A percentile compares a stretch with the other conserved stretches of the same genome.
phyloP scores from a whole-genome alignment of 2,888 invertebrate genomes.

The Colostygia pectinataria region DNA sequence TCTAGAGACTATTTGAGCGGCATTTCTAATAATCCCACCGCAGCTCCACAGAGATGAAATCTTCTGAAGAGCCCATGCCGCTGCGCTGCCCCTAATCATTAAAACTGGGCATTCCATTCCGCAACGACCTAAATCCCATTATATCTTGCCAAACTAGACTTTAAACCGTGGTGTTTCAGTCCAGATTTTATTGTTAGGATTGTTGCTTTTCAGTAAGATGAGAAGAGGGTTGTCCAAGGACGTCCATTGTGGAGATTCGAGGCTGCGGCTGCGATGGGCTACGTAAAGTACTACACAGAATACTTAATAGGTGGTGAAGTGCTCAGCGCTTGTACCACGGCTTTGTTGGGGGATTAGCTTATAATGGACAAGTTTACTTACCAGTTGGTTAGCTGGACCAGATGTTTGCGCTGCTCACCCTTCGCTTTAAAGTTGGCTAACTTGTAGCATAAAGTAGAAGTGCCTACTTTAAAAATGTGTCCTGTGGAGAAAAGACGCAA shows the following conservation, averaged over 20 bases:
- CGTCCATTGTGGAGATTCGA: constrained; percentile 66
- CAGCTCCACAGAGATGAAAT: constrained; percentile 39
- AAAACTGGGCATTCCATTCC: constrained; percentile 32
- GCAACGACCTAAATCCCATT: constrained; percentile 22
- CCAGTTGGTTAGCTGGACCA: constrained; percentile 14
- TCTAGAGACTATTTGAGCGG: constrained; percentile 10
- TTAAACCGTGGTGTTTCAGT: constrained; percentile 35
- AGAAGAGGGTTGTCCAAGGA: constrained; percentile 74
- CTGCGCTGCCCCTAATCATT: constrained; percentile 53
- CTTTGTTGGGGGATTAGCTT: constrained; percentile 23
- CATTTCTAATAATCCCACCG: constrained; percentile 31
- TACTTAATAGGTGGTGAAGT: neutral
- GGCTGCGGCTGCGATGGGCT: constrained; percentile 41
- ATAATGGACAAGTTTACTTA: constrained; percentile 25
- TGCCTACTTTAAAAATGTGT: no score
- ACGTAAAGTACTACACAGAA: constrained; percentile 14
- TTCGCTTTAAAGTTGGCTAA: constrained; percentile 5
- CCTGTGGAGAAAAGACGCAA: no score
- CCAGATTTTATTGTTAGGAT: constrained; percentile 29
- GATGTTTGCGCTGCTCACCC: constrained; percentile 15
- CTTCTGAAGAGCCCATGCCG: constrained; percentile 42
- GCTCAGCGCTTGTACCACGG: constrained; percentile 1
- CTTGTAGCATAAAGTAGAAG: neutral
- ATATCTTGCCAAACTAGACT: constrained; percentile 29
- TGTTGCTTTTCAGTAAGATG: constrained; percentile 37